Conservation (phyloP, 2,888 invertebrate genomes). For the Xylota segnis region DNA sequence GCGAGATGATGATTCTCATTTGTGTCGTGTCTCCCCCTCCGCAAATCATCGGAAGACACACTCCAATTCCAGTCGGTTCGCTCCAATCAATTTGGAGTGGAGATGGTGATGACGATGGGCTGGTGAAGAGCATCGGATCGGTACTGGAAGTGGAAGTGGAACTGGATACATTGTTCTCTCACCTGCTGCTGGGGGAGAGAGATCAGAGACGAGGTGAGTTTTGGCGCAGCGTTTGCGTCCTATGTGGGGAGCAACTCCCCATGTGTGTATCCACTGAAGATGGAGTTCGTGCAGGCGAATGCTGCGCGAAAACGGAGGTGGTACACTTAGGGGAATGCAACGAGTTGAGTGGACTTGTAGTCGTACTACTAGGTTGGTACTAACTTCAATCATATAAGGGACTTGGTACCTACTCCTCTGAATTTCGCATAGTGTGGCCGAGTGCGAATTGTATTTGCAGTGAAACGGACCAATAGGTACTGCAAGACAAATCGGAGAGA, state of each 20-base stretch:
- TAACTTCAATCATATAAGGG: no score
- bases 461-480: no score
- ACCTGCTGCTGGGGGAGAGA: slow-evolving; percentile 19
- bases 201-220: slow-evolving; percentile 30
- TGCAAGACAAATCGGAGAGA: no score
- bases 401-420: no score
- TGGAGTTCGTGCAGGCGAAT: slow-evolving; percentile 59
- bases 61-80: slow-evolving; percentile 13
- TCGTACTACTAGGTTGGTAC: neutral
- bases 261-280: slow-evolving; percentile 7
- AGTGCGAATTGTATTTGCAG: no score
- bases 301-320: slow-evolving; percentile 34
- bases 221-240: slow-evolving; percentile 18
- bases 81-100: neutral
- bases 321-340: slow-evolving; percentile 34
- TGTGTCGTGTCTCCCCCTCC: neutral
- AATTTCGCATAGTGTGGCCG: no score
- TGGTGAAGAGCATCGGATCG: neutral
- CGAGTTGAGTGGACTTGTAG: no score
- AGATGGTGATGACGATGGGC: neutral
- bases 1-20: neutral
- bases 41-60: neutral
- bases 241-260: neutral
- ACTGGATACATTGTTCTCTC: slow-evolving; percentile 6
- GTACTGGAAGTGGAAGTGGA: neutral